Percentiles rank a stretch among this genome's conserved stretches.
phyloP scores from a whole-genome alignment of 2,888 invertebrate species.

The Cylindroiulus punctatus region DNA sequence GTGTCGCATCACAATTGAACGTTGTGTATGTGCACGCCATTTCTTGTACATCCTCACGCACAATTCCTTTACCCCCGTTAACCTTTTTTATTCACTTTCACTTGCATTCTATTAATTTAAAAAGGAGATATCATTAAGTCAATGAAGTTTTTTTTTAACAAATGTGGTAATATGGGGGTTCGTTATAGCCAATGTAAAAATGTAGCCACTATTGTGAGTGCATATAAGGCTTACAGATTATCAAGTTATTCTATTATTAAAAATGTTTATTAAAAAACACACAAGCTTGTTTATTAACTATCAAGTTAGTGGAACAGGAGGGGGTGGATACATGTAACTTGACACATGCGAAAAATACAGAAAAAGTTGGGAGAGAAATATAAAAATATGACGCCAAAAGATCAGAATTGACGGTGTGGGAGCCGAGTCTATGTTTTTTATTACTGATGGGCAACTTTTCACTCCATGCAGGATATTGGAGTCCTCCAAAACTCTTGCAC shows the following conservation, averaged over 20 bases:
- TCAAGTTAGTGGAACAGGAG: no score
- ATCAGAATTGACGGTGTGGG: background rate
- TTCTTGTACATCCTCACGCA: background rate
- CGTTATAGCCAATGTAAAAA: background rate
- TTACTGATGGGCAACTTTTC: slow-evolving; percentile 40
- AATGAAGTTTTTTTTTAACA: background rate
- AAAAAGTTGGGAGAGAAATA: background rate
- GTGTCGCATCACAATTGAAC: slow-evolving; percentile 10
- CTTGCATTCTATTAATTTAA: background rate
- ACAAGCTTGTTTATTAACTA: no score
- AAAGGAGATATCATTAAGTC: background rate
- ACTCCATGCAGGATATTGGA: slow-evolving; percentile 40
- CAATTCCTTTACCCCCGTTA: background rate
- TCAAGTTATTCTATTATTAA: no score
- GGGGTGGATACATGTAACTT: background rate
- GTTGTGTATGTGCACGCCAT: slow-evolving; percentile 13
- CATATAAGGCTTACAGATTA: background rate
- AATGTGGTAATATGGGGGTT: background rate
- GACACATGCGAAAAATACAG: background rate
- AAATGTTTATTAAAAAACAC: no score
- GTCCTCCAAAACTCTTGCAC: background rate
- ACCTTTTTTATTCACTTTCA: background rate
- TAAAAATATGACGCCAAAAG: slow-evolving; percentile 31
- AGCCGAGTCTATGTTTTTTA: slow-evolving; percentile 36
- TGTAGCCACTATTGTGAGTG: no score